Evolutionary conservation across 2,113 vertebrate species (phyloP).

Genomic region (Psammodynastes pulverulentus): DNA sequence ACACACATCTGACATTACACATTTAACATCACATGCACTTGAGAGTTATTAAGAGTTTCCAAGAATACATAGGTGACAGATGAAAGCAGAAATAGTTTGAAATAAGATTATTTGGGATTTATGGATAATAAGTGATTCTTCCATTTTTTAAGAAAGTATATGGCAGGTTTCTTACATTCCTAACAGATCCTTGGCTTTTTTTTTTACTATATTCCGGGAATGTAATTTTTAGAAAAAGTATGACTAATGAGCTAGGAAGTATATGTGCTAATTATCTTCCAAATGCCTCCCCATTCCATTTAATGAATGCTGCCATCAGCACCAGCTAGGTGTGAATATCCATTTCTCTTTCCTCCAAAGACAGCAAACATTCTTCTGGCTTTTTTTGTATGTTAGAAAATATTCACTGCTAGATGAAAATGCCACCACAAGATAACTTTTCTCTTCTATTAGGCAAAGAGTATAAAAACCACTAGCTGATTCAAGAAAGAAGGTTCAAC

Average conservation of each 20-base stretch:
- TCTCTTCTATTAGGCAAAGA: not conserved
- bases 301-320: not conserved
- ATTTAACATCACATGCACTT: not conserved
- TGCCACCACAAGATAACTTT: not conserved
- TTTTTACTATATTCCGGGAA: not conserved
- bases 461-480: not conserved
- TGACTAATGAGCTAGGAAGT: not conserved
- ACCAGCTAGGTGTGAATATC: not conserved
- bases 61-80: not conserved
- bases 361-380: not conserved
- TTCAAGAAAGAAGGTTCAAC: not conserved
- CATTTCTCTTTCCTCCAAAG: not conserved
- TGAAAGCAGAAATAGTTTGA: not conserved
- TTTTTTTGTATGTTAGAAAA: not conserved
- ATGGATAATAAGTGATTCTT: not conserved
- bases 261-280: not conserved
- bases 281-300: not conserved
- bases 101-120: not conserved
- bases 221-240: not conserved
- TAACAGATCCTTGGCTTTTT: not conserved
- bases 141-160: not conserved
- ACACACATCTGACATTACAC: not conserved
- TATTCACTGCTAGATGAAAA: not conserved
- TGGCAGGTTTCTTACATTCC: not conserved
- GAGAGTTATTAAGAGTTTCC: not conserved